Evolutionary conservation across 2,797 vertebrate genomes (phyloP).

Genomic region (Molossus alvarezi): DNA sequence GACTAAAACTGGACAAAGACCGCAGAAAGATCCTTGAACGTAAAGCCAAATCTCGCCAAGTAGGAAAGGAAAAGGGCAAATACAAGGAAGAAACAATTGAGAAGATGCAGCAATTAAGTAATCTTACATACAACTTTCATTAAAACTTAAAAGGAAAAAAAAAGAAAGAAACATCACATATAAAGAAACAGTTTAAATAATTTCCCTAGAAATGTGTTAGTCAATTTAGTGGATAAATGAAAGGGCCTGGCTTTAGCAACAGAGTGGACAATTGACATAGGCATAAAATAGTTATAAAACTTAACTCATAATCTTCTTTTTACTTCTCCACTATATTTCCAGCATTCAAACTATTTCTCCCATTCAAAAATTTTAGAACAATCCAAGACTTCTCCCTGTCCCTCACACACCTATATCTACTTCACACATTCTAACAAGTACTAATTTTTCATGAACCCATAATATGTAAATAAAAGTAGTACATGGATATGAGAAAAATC

Average conservation of each 20-base stretch:
- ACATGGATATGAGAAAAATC: not conserved
- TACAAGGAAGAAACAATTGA: too few species aligned
- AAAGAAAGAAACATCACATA: not conserved
- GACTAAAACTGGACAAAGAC: too few species aligned
- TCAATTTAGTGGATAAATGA: not conserved
- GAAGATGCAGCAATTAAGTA: too few species aligned
- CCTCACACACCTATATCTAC: not conserved
- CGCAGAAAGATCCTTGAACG: too few species aligned
- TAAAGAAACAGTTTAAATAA: not conserved
- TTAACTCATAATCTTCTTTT: not conserved
- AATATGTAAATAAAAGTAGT: conserved; percentile 23
- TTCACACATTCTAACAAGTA: not conserved
- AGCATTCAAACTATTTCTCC: not conserved
- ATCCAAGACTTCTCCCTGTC: not conserved
- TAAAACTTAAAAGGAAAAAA: too few species aligned
- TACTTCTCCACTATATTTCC: not conserved
- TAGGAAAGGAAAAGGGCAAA: too few species aligned
- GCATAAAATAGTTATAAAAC: not conserved
- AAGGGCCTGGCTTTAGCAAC: not conserved
- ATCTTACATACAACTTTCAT: too few species aligned
- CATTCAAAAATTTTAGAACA: not conserved
- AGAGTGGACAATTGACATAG: not conserved
- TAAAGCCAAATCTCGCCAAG: too few species aligned
- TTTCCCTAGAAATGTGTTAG: not conserved
- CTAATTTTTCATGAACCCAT: not conserved